Conservation (phyloP, 2,888 invertebrate genomes). For the Encarsia formosa region DNA sequence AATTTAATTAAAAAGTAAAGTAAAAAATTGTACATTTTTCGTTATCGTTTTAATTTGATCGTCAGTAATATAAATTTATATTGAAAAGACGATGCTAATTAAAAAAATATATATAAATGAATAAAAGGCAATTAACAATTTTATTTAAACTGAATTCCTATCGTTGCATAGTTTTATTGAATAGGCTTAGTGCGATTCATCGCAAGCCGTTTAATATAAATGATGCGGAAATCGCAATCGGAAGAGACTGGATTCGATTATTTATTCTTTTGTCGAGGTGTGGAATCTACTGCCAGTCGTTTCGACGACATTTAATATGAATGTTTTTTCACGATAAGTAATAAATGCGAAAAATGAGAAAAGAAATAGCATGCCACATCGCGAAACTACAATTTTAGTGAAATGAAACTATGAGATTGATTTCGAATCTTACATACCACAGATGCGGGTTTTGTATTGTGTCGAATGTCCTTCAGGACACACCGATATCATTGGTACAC, state of each 20-base stretch:
- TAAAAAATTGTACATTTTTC: slow-evolving; percentile 45
- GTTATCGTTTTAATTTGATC: slow-evolving; percentile 44
- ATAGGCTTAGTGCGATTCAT: slow-evolving; percentile 14
- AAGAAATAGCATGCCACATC: slow-evolving; percentile 23
- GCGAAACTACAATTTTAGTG: slow-evolving; percentile 15
- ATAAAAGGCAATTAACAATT: slow-evolving; percentile 21
- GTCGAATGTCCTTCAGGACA: slow-evolving; percentile 13
- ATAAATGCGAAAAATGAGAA: slow-evolving; percentile 12
- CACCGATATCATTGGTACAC: slow-evolving; percentile 10
- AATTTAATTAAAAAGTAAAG: slow-evolving; percentile 27
- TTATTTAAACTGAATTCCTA: slow-evolving; percentile 23
- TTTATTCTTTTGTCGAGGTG: slow-evolving; percentile 21
- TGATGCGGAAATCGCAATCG: slow-evolving; percentile 30
- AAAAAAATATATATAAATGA: slow-evolving; percentile 30
- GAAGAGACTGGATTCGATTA: slow-evolving; percentile 27
- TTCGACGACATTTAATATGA: slow-evolving; percentile 35
- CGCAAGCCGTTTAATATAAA: slow-evolving; percentile 21
- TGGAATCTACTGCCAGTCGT: slow-evolving; percentile 45
- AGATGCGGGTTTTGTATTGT: slow-evolving; percentile 10
- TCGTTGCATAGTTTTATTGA: slow-evolving; percentile 26
- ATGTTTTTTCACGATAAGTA: slow-evolving; percentile 24
- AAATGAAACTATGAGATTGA: slow-evolving; percentile 7
- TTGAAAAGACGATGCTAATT: too few relatives aligned
- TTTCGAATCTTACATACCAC: slow-evolving; percentile 24
- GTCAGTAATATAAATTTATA: slow-evolving; percentile 34